Percentiles rank a stretch among this genome's conserved stretches.
Conservation (phyloP, 2,797 vertebrate species). For the Poecile montanus region DNA sequence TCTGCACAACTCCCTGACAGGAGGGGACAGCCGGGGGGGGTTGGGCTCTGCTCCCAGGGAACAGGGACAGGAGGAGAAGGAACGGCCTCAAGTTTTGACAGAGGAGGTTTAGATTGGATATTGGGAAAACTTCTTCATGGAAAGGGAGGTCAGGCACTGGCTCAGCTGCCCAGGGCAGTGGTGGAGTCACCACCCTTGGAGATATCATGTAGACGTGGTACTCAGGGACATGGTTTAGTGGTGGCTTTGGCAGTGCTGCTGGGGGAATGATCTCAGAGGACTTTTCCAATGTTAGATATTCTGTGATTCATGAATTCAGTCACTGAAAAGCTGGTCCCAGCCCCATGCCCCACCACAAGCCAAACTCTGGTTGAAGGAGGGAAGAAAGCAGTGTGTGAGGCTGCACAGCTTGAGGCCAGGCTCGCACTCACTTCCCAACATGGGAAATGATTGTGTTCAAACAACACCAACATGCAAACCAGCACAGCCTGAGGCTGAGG, state of each 20-base stretch:
- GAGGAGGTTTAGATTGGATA: neutral
- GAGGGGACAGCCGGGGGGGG: rapidly evolving
- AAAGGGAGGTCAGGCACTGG: neutral
- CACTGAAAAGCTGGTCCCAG: neutral
- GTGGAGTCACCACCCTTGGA: neutral
- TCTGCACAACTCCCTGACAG: neutral
- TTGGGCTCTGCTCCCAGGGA: neutral
- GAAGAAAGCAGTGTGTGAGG: neutral
- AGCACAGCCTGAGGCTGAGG: neutral
- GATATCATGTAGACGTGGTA: neutral
- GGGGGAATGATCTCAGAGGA: neutral
- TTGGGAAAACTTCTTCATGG: neutral
- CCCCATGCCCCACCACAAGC: neutral
- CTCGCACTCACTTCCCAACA: neutral
- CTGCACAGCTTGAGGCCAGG: rapidly evolving
- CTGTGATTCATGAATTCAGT: neutral
- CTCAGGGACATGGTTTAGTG: neutral
- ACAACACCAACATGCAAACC: neutral
- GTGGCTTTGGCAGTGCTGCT: neutral
- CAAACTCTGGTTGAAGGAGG: neutral
- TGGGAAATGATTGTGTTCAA: rapidly evolving
- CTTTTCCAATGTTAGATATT: neutral
- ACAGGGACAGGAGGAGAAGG: rapidly evolving
- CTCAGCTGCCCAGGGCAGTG: neutral
- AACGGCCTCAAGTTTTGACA: neutral